Percentiles rank a stretch among this genome's conserved stretches.
phyloP scores from a whole-genome alignment of 2,888 invertebrate species.

The Hypselothyrea guttata region DNA sequence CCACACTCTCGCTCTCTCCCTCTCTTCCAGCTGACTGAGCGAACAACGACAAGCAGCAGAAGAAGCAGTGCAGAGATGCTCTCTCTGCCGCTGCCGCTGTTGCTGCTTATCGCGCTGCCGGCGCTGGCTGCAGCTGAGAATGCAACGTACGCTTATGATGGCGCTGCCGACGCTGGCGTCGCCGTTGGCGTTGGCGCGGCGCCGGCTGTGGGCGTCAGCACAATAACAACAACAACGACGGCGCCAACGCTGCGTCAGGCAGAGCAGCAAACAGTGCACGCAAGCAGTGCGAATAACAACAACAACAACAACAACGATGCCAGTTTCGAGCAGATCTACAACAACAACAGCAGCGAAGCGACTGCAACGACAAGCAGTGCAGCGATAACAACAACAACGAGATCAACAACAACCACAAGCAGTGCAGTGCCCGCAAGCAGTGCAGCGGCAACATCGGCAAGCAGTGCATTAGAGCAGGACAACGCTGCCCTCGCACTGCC shows the following conservation, averaged over 20 bases:
- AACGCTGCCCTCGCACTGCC: slow-evolving; percentile 31
- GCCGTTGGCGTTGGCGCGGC: slow-evolving; percentile 1
- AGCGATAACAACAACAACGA: slow-evolving; percentile 18
- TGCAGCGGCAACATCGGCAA: slow-evolving; percentile 16
- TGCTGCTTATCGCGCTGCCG: slow-evolving; percentile 43
- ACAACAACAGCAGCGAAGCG: slow-evolving; percentile 14
- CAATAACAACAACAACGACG: slow-evolving; percentile 40
- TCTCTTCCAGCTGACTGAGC: slow-evolving; percentile 63
- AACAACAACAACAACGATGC: slow-evolving; percentile 46
- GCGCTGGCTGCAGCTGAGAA: slow-evolving; percentile 51
- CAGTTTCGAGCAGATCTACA: slow-evolving; percentile 46
- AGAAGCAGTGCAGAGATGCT: slow-evolving; percentile 35
- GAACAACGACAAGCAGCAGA: slow-evolving; percentile 24
- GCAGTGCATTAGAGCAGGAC: too few relatives aligned
- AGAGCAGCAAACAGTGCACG: slow-evolving; percentile 13
- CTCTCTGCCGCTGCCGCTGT: slow-evolving; percentile 45
- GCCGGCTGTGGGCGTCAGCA: slow-evolving; percentile 23
- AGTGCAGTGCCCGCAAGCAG: slow-evolving; percentile 29
- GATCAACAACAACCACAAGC: slow-evolving; percentile 18
- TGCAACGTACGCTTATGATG: slow-evolving; percentile 40
- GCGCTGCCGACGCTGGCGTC: slow-evolving; percentile 16
- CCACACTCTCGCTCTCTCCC: slow-evolving; percentile 5
- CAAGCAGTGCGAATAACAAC: slow-evolving; percentile 20
- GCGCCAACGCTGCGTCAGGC: slow-evolving; percentile 29
- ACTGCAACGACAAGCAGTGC: slow-evolving; percentile 6